phyloP scores from a whole-genome alignment of 2,888 invertebrate genomes.

The Amiota minor region DNA sequence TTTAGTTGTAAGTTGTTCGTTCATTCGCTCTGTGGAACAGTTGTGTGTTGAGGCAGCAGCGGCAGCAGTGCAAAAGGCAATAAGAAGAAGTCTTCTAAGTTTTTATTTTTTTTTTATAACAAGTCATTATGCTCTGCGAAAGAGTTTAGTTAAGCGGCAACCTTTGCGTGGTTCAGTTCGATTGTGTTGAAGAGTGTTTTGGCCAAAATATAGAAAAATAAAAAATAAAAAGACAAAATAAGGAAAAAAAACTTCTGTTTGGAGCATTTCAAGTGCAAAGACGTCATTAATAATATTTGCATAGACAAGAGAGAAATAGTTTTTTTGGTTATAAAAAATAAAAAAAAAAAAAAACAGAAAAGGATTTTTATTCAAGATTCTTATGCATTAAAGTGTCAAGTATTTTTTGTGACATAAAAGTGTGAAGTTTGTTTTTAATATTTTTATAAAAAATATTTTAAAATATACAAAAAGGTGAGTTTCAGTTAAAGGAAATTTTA shows the following conservation, averaged over 20 bases:
- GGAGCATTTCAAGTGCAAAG: no score
- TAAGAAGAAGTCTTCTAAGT: conserved; percentile 27
- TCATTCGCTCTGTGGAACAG: background rate
- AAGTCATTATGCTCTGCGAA: conserved; percentile 51
- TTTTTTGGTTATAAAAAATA: no score
- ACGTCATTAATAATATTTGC: no score
- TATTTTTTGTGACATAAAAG: no score
- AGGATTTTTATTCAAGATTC: no score
- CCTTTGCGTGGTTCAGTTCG: conserved; percentile 59
- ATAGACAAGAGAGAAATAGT: no score
- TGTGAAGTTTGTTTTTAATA: no score
- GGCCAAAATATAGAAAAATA: background rate
- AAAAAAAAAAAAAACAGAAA: no score
- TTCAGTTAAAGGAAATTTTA: no score
- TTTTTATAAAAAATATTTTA: no score
- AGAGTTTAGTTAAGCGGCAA: conserved; percentile 60
- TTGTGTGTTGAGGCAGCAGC: background rate
- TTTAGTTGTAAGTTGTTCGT: background rate
- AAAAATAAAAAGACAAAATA: background rate
- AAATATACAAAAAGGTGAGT: no score
- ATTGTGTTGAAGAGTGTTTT: conserved; percentile 11
- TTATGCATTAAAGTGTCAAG: no score
- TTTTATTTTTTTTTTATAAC: conserved; percentile 65
- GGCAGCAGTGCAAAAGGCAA: background rate
- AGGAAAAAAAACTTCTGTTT: background rate